Conservation (phyloP, 1,140 invertebrate species). For the Drosophila kanapiae region DNA sequence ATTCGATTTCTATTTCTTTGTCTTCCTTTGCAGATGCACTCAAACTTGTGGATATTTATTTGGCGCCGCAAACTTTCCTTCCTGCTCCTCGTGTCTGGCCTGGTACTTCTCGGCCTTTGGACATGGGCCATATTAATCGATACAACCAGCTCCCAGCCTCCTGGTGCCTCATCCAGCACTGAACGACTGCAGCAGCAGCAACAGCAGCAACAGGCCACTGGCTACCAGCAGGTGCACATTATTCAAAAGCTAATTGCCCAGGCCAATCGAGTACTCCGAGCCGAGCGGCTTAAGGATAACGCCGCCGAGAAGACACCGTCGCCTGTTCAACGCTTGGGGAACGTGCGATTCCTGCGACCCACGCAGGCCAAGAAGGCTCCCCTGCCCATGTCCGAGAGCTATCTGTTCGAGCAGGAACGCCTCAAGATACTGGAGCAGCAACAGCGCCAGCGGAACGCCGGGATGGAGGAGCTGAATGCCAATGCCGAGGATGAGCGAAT, state of each 20-base stretch:
- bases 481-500: conserved; percentile 77
- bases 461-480: conserved; percentile 72
- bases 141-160: conserved; percentile 47
- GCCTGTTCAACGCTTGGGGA: conserved; percentile 43
- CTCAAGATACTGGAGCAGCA: conserved; percentile 80
- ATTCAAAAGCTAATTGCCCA: conserved; percentile 82
- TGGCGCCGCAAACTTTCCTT: conserved; percentile 83
- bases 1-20: not conserved
- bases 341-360: conserved; percentile 76
- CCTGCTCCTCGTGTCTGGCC: conserved; percentile 62
- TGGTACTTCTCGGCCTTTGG: conserved; percentile 75
- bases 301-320: conserved; percentile 17
- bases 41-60: conserved; percentile 78
- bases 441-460: conserved; percentile 70
- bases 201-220: conserved; percentile 23
- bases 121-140: conserved; percentile 80
- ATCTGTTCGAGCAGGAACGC: conserved; percentile 79
- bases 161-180: conserved; percentile 10
- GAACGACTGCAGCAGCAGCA: conserved; percentile 33
- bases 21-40: conserved; percentile 74
- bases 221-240: conserved; percentile 72
- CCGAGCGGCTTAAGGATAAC: conserved; percentile 68
- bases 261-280: conserved; percentile 76
- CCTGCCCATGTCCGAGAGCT: conserved; percentile 63
- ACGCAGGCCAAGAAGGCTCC: conserved; percentile 75